A percentile compares a stretch with the other conserved stretches of the same genome.
phyloP scores from a whole-genome alignment of 2,797 vertebrate genomes.

The Momotus momota region DNA sequence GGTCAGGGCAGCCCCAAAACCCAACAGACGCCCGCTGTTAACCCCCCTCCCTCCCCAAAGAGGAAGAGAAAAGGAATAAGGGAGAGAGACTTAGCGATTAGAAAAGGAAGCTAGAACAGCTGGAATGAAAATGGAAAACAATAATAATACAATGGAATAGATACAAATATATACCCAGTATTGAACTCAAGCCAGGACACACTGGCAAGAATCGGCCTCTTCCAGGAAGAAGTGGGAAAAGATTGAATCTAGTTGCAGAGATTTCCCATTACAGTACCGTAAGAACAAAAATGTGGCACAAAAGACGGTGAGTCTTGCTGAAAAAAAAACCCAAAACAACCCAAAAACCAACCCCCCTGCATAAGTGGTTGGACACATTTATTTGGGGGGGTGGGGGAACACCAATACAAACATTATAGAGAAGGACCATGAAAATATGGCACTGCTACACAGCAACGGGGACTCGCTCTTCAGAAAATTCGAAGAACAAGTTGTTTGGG shows the following conservation, averaged over 20 bases:
- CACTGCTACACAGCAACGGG: rapidly evolving
- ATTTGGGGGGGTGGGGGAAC: neutral
- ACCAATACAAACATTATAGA: neutral
- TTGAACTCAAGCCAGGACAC: too few relatives aligned
- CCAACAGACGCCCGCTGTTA: too few relatives aligned
- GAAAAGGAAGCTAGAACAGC: too few relatives aligned
- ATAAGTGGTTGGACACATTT: neutral
- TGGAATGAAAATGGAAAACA: too few relatives aligned
- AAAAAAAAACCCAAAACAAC: neutral
- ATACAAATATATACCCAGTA: too few relatives aligned
- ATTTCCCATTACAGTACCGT: neutral
- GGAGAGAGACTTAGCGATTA: too few relatives aligned
- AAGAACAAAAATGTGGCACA: neutral
- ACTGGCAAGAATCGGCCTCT: neutral
- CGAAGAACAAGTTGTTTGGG: neutral
- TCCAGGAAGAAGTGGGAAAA: neutral
- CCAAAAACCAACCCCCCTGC: neutral
- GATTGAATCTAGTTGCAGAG: neutral
- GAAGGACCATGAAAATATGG: neutral
- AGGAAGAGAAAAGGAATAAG: too few relatives aligned
- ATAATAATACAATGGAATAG: too few relatives aligned
- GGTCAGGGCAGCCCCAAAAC: too few relatives aligned
- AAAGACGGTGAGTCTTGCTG: neutral
- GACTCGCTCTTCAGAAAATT: neutral
- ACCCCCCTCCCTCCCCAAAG: too few relatives aligned